Evolutionary conservation across 2,113 vertebrate species (phyloP).

Genomic region (Microcebus griseorufus): DNA sequence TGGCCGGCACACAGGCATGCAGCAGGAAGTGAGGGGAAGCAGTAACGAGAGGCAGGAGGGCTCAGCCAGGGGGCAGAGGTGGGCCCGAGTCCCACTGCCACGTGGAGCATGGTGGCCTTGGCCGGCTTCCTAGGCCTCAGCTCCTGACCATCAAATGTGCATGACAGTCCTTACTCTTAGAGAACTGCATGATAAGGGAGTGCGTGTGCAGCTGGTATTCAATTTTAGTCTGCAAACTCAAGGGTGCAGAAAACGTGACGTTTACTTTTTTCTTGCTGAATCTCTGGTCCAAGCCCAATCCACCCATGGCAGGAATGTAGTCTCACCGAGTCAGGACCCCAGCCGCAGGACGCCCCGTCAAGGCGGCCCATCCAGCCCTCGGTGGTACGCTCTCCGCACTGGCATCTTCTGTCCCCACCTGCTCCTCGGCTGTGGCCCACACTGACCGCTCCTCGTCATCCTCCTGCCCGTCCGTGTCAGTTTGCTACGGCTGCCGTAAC

Average conservation of each 20-base stretch:
- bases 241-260: neutral
- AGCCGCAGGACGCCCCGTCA: fast-evolving
- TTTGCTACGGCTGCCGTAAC: neutral
- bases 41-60: neutral
- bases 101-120: fast-evolving
- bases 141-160: neutral
- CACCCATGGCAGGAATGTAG: neutral
- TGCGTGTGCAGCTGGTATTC: neutral
- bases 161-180: neutral
- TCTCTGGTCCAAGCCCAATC: neutral
- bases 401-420: no score
- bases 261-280: neutral
- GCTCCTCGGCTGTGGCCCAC: no score
- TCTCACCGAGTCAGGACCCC: neutral
- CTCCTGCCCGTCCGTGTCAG: neutral
- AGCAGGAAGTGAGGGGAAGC: neutral
- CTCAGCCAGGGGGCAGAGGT: neutral
- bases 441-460: neutral
- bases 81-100: neutral
- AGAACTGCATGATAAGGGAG: neutral
- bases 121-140: neutral
- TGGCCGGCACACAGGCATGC: no score
- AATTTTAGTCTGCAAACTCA: neutral
- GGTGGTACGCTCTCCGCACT: neutral
- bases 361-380: fast-evolving